Percentiles rank a stretch among this genome's conserved stretches.
Evolutionary conservation across 2,113 vertebrate species (phyloP).

Genomic region (Tyto alba): DNA sequence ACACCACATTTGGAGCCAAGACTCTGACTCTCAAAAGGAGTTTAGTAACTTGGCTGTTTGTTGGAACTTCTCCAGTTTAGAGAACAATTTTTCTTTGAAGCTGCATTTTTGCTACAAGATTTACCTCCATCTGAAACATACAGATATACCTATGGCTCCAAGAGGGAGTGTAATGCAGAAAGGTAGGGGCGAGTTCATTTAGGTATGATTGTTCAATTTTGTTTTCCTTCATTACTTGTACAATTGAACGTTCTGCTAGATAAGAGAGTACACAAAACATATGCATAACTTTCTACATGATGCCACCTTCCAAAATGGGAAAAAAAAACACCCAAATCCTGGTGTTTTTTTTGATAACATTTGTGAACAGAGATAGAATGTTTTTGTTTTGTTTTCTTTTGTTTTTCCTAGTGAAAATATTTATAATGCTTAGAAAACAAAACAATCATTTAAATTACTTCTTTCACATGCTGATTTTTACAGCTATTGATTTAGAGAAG

Average conservation of each 20-base stretch:
- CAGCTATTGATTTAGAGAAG: not conserved
- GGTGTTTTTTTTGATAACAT: not conserved
- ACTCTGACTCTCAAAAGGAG: not conserved
- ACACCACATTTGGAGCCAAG: not conserved
- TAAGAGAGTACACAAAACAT: not conserved
- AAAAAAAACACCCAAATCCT: not conserved
- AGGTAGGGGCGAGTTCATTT: not conserved
- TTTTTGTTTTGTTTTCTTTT: not conserved
- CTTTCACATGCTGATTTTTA: not conserved
- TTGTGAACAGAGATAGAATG: not conserved
- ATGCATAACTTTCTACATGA: not conserved
- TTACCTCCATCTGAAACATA: not conserved
- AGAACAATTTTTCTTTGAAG: not conserved
- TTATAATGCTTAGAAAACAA: not conserved
- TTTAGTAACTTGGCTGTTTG: not conserved
- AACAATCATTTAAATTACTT: not conserved
- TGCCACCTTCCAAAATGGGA: not conserved
- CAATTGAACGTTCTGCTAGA: not conserved
- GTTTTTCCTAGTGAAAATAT: not conserved
- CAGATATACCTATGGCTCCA: not conserved
- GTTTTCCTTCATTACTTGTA: not conserved
- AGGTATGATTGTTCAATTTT: not conserved
- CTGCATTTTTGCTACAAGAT: not conserved
- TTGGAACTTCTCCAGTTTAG: not conserved
- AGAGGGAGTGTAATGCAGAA: not conserved